Conservation (phyloP, 2,888 invertebrate species). For the Cybosia mesomella region DNA sequence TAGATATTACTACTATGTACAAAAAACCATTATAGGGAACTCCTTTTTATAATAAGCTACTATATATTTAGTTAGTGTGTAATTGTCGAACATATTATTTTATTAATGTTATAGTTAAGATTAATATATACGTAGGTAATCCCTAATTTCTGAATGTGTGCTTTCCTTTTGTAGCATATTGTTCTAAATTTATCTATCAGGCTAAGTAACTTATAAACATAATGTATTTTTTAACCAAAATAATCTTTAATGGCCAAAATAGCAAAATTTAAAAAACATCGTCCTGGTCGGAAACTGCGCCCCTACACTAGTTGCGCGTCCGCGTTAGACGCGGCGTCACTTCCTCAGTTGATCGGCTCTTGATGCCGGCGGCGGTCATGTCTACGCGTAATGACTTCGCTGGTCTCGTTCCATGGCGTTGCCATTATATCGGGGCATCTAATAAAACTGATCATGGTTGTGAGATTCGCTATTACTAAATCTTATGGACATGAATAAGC, state of each 20-base stretch:
- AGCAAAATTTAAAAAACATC: constrained; percentile 52
- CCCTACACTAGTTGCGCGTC: constrained; percentile 57
- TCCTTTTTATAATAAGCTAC: too few species aligned
- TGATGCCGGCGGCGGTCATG: constrained; percentile 78
- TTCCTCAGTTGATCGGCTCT: constrained; percentile 77
- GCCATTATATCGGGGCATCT: constrained; percentile 50
- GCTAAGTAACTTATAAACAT: constrained; percentile 37
- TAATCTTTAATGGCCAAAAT: constrained; percentile 45
- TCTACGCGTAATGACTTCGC: constrained; percentile 71
- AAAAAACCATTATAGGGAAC: too few species aligned
- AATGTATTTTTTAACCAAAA: constrained; percentile 38
- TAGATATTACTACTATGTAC: too few species aligned
- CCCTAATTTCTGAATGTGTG: constrained; percentile 42
- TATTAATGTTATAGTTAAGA: too few species aligned
- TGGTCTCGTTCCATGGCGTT: constrained; percentile 62
- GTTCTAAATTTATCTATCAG: constrained; percentile 49
- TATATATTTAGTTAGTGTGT: constrained; percentile 17
- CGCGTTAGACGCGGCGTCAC: constrained; percentile 55
- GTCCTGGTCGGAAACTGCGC: constrained; percentile 60
- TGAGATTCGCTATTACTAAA: not conserved
- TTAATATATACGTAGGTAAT: too few species aligned
- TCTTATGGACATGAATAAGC: not conserved
- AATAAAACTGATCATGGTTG: constrained; percentile 38
- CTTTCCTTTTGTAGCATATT: constrained; percentile 43
- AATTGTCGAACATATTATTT: too few species aligned